phyloP scores from a whole-genome alignment of 2,888 invertebrate species.

The Ypsolopha sequella region DNA sequence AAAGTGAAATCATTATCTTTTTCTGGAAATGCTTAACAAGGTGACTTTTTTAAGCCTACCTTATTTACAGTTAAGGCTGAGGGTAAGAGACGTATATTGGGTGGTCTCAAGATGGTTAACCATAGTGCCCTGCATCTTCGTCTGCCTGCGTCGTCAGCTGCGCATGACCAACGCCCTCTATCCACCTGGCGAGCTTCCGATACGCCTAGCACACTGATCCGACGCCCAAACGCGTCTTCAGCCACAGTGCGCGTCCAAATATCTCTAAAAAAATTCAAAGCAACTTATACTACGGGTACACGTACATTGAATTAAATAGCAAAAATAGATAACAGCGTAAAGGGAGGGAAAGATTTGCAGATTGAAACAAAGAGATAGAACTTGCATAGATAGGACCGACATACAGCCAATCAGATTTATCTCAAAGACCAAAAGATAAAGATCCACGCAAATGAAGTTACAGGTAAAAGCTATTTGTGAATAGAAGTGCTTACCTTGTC shows the following conservation, averaged over 20 bases:
- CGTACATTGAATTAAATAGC: too few relatives aligned
- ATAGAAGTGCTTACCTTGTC: constrained; percentile 60
- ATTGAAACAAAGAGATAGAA: too few relatives aligned
- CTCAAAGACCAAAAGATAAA: too few relatives aligned
- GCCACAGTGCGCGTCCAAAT: constrained; percentile 77
- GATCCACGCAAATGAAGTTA: too few relatives aligned
- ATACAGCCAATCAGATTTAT: too few relatives aligned
- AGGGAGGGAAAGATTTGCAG: too few relatives aligned
- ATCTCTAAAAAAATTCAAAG: constrained; percentile 48
- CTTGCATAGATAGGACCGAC: too few relatives aligned
- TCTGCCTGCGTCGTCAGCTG: constrained; percentile 77
- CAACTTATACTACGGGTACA: too few relatives aligned
- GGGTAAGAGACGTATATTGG: constrained; percentile 76
- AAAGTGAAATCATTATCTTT: not conserved
- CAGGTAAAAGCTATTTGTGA: too few relatives aligned
- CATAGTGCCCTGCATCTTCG: constrained; percentile 76
- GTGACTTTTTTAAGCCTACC: constrained; percentile 41
- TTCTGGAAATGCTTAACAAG: not conserved
- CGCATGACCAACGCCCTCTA: constrained; percentile 84
- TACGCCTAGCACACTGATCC: constrained; percentile 79
- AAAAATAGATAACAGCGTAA: too few relatives aligned
- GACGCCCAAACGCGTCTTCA: constrained; percentile 55
- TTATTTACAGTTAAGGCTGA: constrained; percentile 78
- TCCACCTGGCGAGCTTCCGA: constrained; percentile 78
- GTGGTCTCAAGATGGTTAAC: constrained; percentile 73